A percentile compares a stretch with the other conserved stretches of the same genome.
phyloP scores from a whole-genome alignment of 2,888 invertebrate species.

The Parnassius orleans region DNA sequence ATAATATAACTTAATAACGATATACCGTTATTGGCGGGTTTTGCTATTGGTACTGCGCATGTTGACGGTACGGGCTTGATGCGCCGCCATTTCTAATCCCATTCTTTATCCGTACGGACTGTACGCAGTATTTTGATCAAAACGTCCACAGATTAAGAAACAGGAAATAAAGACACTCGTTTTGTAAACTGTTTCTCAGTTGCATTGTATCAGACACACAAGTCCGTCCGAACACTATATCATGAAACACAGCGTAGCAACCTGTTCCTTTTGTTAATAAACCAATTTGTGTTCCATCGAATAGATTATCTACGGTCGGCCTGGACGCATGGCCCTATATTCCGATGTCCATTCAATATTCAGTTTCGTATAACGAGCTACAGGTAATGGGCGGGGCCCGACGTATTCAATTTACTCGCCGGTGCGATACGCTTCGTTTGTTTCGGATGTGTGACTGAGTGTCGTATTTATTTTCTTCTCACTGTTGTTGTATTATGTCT shows the following conservation, averaged over 20 bases:
- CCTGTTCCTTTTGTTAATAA: constrained; percentile 13
- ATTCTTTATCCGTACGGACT: too few species aligned
- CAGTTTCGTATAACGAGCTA: constrained; percentile 41
- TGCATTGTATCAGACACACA: constrained; percentile 4
- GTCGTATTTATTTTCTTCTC: constrained; percentile 4
- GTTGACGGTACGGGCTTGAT: too few species aligned
- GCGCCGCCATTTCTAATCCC: too few species aligned
- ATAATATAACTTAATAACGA: too few species aligned
- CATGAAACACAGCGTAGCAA: neutral
- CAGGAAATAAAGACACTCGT: too few species aligned
- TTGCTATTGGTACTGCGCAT: too few species aligned
- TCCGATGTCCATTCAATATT: constrained; percentile 38
- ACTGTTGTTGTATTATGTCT: too few species aligned
- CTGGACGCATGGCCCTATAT: neutral
- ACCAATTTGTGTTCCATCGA: constrained; percentile 11
- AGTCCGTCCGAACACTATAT: neutral
- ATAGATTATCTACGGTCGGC: constrained; percentile 22
- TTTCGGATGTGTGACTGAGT: constrained; percentile 10
- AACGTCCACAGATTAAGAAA: too few species aligned
- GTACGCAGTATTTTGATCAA: too few species aligned
- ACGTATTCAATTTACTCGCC: constrained; percentile 40
- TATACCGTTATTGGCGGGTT: too few species aligned
- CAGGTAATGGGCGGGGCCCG: constrained; percentile 43
- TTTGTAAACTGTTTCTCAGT: too few species aligned
- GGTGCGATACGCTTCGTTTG: constrained; percentile 31